These are phyloP conservation scores for Arrhamphus sclerolepis DNA, from an alignment of 2,797 vertebrate species.

Conservation along the genomic window DNA sequence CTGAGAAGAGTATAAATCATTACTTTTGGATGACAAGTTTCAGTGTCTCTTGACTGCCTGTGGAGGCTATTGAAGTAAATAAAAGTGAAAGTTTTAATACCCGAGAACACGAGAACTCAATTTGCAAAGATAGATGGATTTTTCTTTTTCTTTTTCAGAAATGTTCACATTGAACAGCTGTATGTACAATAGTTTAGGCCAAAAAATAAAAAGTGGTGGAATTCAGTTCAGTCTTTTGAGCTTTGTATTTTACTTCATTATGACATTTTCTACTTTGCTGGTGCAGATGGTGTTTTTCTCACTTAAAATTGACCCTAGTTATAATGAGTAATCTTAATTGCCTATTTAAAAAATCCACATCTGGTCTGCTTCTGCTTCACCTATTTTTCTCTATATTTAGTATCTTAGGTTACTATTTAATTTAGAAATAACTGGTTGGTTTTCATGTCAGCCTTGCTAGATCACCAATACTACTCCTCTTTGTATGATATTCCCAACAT, in stretches of 20 bases:
- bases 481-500: background rate
- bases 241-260: background rate
- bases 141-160: slow-evolving; percentile 6
- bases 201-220: background rate
- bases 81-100: background rate
- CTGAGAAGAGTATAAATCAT: slow-evolving; percentile 3
- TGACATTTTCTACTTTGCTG: background rate
- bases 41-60: too few species aligned
- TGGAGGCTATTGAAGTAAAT: background rate
- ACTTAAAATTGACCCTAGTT: background rate
- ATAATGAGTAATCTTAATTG: background rate
- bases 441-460: slow-evolving; percentile 7
- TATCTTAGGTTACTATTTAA: background rate
- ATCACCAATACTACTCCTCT: background rate
- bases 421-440: background rate
- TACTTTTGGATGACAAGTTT: background rate
- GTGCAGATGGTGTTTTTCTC: background rate
- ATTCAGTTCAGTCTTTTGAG: background rate
- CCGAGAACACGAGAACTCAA: slow-evolving; percentile 31
- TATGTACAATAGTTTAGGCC: background rate
- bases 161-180: slow-evolving; percentile 14
- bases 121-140: too few species aligned
- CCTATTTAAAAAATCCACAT: background rate
- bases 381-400: background rate
- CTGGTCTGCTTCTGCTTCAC: background rate